Percentiles rank a stretch among this genome's conserved stretches.
Conservation (phyloP, 1,140 invertebrate species). For the Matsumurasca onukii region DNA sequence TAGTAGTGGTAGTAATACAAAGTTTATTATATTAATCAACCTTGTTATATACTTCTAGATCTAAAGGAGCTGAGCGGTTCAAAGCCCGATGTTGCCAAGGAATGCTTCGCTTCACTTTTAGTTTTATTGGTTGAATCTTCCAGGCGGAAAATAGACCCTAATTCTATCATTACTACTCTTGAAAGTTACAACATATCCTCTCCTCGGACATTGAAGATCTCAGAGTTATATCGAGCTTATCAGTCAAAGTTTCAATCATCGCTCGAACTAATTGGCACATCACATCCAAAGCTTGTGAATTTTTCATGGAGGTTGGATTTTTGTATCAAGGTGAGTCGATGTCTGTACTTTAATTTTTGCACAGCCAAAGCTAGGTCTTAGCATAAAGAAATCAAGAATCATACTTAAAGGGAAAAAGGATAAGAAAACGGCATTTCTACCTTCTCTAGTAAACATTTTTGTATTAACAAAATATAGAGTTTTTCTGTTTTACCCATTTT, state of each 20-base stretch:
- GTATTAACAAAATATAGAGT: no score
- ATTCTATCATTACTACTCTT: background rate
- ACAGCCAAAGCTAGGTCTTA: no score
- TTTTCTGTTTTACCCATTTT: no score
- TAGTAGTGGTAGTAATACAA: no score
- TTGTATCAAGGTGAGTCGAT: conserved; percentile 14
- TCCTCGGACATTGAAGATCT: conserved; percentile 1
- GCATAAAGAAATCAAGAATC: no score
- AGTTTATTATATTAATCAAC: no score
- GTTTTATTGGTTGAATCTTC: conserved; percentile 18
- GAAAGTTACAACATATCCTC: conserved; percentile 10
- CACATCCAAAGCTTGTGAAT: conserved; percentile 7
- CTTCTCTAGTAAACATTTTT: no score
- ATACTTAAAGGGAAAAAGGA: no score
- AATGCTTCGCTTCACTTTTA: conserved; percentile 20
- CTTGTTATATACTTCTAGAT: no score
- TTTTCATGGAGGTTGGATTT: conserved; percentile 23
- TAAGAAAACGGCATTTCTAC: no score
- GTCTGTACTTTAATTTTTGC: background rate
- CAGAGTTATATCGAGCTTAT: conserved; percentile 6
- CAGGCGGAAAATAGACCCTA: conserved; percentile 14
- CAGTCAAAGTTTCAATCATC: conserved; percentile 3
- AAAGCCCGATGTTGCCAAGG: conserved; percentile 23
- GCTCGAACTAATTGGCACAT: conserved; percentile 1
- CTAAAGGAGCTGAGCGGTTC: conserved; percentile 3